phyloP scores from a whole-genome alignment of 2,888 invertebrate genomes.

The Venusia cambrica region DNA sequence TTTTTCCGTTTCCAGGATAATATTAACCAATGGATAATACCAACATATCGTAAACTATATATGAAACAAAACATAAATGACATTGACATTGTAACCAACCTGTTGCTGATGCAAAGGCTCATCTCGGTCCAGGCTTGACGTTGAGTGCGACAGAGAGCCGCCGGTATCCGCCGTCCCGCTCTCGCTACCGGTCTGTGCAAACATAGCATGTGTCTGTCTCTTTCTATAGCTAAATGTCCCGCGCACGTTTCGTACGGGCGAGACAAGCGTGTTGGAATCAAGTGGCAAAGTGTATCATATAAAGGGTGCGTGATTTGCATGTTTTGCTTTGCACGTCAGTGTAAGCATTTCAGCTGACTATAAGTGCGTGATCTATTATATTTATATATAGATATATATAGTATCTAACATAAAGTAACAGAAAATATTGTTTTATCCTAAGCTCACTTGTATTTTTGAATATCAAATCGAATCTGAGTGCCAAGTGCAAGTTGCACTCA shows the following conservation, averaged over 20 bases:
- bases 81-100: slow-evolving; percentile 51
- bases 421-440: too few species aligned
- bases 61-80: neutral
- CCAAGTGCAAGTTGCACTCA: too few species aligned
- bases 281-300: slow-evolving; percentile 22
- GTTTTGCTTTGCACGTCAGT: slow-evolving; percentile 8
- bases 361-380: too few species aligned
- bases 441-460: too few species aligned
- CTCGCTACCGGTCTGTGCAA: slow-evolving; percentile 73
- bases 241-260: slow-evolving; percentile 19
- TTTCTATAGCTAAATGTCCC: slow-evolving; percentile 46
- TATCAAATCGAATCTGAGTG: too few species aligned
- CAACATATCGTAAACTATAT: too few species aligned
- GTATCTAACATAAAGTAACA: too few species aligned
- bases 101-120: slow-evolving; percentile 83
- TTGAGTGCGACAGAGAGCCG: slow-evolving; percentile 88
- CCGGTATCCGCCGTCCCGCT: slow-evolving; percentile 82
- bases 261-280: slow-evolving; percentile 27
- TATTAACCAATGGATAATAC: too few species aligned
- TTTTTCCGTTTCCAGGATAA: too few species aligned
- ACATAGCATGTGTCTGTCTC: slow-evolving; percentile 45
- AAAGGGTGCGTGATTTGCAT: slow-evolving; percentile 17
- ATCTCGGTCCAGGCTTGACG: slow-evolving; percentile 93
- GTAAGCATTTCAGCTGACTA: slow-evolving; percentile 12
- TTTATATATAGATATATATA: too few species aligned